Evolutionary conservation across 2,113 vertebrate species (phyloP), one percentile per base, ranked within the genome.

Genomic region (Podocnemis expansa): DNA sequence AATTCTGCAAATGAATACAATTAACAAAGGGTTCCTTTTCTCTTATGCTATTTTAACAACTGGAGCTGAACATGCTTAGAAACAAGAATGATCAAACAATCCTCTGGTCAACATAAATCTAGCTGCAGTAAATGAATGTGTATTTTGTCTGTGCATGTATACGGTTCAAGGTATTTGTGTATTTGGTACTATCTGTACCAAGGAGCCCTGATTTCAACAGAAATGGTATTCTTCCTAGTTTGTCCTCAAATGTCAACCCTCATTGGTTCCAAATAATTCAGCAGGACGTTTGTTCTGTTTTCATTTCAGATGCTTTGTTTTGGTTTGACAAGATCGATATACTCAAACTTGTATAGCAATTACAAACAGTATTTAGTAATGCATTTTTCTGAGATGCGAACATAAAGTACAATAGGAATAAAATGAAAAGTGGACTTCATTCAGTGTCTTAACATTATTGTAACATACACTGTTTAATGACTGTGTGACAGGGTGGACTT

Each of bases 341-440:
- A 85, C 47, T 84, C n/a, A 76, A 83, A 75, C 27, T 2, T 10
- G 0, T 5, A 12, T 31, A 78, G n/a, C 24, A 8, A 49, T 82
- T 85, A 38, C 16, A 4, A 3, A 1, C 0, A 0, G 13, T 85
- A 10, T 27, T 11, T 1, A 58, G 41, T 10, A 73, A 67, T 1
- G 25, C 45, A 4, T 4, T 22, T 2, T 6, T 86, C 22, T 34
- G 60, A 87, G 52, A 43, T 24, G n/a, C 12, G 24, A 2, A 2
- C 2, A 79, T 1, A 80, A 25, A 31, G n/a, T 6, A 87, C 38
- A 56, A n/a, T 82, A 73, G 21, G 51, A 58, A 9, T 34, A 38
- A 51, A 80, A 56, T 31, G 2, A 21, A 43, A 75, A 16, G 55
- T 54, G 38, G 43, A 51, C 4, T 63, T 60, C 70, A n/a, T 73